These are phyloP conservation scores for Caenorhabditis brenneri DNA, from an alignment of 1,140 invertebrate species.

Conservation along the genomic window DNA sequence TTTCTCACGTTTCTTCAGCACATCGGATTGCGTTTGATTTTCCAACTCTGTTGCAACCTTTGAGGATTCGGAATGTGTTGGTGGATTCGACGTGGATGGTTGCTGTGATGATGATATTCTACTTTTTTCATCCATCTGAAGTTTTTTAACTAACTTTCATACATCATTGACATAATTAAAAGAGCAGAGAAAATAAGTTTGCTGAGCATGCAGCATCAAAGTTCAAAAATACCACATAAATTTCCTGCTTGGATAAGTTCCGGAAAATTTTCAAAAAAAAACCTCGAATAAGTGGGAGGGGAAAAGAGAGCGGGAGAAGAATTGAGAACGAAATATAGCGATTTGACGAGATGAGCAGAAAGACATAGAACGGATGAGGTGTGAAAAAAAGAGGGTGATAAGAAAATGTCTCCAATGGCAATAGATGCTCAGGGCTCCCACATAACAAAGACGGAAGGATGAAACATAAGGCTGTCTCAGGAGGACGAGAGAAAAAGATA, in stretches of 20 bases:
- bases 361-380: background rate
- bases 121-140: constrained; percentile 20
- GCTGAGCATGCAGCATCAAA: too few species aligned
- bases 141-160: background rate
- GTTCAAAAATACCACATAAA: background rate
- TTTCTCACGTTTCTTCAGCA: background rate
- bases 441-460: background rate
- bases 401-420: background rate
- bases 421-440: constrained; percentile 8
- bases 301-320: background rate
- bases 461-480: background rate
- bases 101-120: constrained; percentile 19
- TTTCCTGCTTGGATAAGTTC: background rate
- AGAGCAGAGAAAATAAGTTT: too few species aligned
- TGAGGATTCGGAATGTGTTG: background rate
- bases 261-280: constrained; percentile 1
- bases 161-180: too few species aligned
- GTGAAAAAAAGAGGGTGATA: constrained; percentile 17
- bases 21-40: background rate
- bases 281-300: background rate
- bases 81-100: background rate
- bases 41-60: background rate
- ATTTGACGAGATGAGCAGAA: background rate
- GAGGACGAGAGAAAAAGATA: background rate
- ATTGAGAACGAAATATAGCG: background rate